phyloP scores from a whole-genome alignment of 2,888 invertebrate species.

The Hanleya hanleyi region DNA sequence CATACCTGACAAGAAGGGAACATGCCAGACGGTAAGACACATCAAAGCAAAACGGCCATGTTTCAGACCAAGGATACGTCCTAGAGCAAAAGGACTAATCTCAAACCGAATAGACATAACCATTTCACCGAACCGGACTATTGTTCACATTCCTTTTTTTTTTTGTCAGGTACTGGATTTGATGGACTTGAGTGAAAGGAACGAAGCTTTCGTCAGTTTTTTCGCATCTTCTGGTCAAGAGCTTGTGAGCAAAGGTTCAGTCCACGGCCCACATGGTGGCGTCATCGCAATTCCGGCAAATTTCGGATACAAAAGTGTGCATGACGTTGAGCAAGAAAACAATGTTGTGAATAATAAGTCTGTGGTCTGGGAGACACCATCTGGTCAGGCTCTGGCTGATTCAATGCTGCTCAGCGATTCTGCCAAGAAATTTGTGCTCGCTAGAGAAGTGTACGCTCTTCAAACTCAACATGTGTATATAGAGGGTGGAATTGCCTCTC shows the following conservation, averaged over 20 bases:
- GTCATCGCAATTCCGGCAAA: conserved; percentile 84
- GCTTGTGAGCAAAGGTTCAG: conserved; percentile 81
- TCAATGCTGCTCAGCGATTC: conserved; percentile 84
- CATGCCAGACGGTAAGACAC: too few relatives aligned
- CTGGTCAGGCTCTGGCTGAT: conserved; percentile 79
- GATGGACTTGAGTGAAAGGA: conserved; percentile 23
- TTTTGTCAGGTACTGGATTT: conserved; percentile 20
- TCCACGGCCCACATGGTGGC: conserved; percentile 77
- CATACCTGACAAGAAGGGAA: too few relatives aligned
- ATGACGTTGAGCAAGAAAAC: conserved; percentile 78
- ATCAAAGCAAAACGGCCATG: too few relatives aligned
- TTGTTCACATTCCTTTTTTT: too few relatives aligned
- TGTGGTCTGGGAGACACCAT: conserved; percentile 80
- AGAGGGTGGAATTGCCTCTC: conserved; percentile 77
- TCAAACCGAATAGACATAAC: too few relatives aligned
- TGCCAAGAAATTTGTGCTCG: conserved; percentile 87
- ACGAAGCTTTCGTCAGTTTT: conserved; percentile 69
- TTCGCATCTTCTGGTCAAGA: conserved; percentile 85
- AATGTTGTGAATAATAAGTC: conserved; percentile 75
- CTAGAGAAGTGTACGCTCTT: conserved; percentile 81
- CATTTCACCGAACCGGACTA: too few relatives aligned
- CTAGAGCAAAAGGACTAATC: too few relatives aligned
- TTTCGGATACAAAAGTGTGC: conserved; percentile 78
- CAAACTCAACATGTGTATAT: conserved; percentile 78
- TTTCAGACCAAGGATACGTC: too few relatives aligned